Conservation (phyloP, 2,113 vertebrate genomes). For the Cyanoramphus novaezelandiae region DNA sequence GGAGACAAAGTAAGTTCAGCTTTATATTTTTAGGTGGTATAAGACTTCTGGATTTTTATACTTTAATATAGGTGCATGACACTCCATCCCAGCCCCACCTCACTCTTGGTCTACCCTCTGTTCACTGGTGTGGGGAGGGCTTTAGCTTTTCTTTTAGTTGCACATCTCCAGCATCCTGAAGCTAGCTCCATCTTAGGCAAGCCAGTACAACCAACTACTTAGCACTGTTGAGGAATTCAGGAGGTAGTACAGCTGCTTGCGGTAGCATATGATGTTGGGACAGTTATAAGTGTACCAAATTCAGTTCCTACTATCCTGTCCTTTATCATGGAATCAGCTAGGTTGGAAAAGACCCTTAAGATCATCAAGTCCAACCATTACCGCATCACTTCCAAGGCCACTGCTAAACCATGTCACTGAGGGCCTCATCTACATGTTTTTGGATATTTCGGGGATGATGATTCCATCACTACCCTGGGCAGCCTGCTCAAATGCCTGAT, state of each 20-base stretch:
- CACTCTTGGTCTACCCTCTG: background rate
- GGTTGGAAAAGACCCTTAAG: background rate
- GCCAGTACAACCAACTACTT: background rate
- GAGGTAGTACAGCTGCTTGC: background rate
- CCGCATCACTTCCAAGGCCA: background rate
- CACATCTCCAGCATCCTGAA: background rate
- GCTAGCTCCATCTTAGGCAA: background rate
- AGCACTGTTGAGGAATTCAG: background rate
- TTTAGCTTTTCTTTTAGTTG: rapidly evolving
- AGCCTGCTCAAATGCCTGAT: background rate
- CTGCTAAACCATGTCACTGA: background rate
- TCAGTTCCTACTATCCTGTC: background rate
- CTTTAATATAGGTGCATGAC: background rate
- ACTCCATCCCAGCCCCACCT: no score
- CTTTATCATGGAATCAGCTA: background rate
- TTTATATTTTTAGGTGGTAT: background rate
- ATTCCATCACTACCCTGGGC: background rate
- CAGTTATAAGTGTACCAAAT: background rate
- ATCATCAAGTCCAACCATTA: background rate
- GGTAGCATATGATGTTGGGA: background rate
- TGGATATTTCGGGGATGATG: background rate
- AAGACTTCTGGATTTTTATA: background rate
- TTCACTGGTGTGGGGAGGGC: background rate
- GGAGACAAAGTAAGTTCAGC: constrained; percentile 68
- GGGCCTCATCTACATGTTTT: background rate